A percentile compares a stretch with the other conserved stretches of the same genome.
Conservation (phyloP, 2,888 invertebrate genomes). For the Thereva unica region DNA sequence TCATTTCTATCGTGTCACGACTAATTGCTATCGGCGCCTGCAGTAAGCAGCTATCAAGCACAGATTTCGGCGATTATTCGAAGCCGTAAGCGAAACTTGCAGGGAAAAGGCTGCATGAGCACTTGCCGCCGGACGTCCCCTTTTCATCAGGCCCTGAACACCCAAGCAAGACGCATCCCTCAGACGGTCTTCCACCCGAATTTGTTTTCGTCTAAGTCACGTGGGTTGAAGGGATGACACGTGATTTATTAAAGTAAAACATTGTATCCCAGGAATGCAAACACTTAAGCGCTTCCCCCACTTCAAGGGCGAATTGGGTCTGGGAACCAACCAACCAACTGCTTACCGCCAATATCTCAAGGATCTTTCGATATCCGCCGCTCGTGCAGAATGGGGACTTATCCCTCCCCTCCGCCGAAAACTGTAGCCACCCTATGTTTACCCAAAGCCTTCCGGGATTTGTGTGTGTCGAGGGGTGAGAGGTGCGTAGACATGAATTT, state of each 20-base stretch:
- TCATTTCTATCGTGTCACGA: too few relatives aligned
- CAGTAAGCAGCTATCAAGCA: conserved; percentile 23
- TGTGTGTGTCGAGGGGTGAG: neutral
- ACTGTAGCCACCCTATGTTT: conserved; percentile 7
- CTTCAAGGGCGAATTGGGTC: neutral
- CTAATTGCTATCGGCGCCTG: conserved; percentile 16
- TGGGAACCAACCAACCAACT: conserved; percentile 18
- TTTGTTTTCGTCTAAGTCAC: conserved; percentile 35
- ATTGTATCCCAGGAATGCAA: conserved; percentile 5
- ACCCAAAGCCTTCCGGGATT: conserved; percentile 1
- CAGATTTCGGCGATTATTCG: conserved; percentile 11
- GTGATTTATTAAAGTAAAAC: conserved; percentile 39
- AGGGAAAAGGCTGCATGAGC: neutral
- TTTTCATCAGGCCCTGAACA: too few relatives aligned
- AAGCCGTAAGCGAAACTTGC: conserved; percentile 10
- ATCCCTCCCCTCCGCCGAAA: too few relatives aligned
- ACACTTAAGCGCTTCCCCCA: conserved; percentile 13
- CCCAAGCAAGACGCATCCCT: neutral
- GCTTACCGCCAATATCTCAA: neutral
- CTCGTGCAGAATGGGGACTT: too few relatives aligned
- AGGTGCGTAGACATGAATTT: conserved; percentile 13
- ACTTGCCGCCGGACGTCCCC: neutral
- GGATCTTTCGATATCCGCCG: too few relatives aligned
- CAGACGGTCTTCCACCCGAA: neutral
- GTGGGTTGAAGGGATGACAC: conserved; percentile 36